Percentiles rank a stretch among this genome's conserved stretches.
These are phyloP conservation scores for Tenthredo notha DNA, from an alignment of 2,888 invertebrate species.

Conservation along the genomic window DNA sequence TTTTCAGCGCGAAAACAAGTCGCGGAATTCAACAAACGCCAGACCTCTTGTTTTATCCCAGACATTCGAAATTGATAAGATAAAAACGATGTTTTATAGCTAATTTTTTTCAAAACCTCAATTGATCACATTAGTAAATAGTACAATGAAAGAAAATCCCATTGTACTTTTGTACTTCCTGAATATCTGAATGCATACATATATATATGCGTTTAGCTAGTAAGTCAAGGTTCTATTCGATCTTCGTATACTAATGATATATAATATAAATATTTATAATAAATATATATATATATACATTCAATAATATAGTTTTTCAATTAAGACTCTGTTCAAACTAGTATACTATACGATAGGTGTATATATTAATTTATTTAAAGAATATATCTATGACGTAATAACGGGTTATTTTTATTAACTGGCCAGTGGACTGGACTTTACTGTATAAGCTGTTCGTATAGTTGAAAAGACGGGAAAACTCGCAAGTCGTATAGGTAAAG, in stretches of 20 bases:
- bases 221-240: not conserved
- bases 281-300: not conserved
- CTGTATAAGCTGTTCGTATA: not conserved
- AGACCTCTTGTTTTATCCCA: no score
- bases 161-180: not conserved
- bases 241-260: not conserved
- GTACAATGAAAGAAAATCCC: not conserved
- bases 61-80: not conserved
- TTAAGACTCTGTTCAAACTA: not conserved
- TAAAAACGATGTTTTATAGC: not conserved
- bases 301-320: not conserved
- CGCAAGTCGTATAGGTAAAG: not conserved
- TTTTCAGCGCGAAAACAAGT: not conserved
- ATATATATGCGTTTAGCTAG: not conserved
- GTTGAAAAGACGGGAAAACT: not conserved
- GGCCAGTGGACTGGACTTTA: not conserved
- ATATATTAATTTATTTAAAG: not conserved
- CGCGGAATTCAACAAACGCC: no score
- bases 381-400: conserved; percentile 13
- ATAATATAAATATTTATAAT: not conserved
- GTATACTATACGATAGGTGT: not conserved
- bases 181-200: not conserved
- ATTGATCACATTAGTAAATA: not conserved
- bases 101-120: not conserved
- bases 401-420: conserved; percentile 22